These are phyloP conservation scores for Zaprionus lachaisei DNA, from an alignment of 1,140 invertebrate genomes.

Conservation along the genomic window DNA sequence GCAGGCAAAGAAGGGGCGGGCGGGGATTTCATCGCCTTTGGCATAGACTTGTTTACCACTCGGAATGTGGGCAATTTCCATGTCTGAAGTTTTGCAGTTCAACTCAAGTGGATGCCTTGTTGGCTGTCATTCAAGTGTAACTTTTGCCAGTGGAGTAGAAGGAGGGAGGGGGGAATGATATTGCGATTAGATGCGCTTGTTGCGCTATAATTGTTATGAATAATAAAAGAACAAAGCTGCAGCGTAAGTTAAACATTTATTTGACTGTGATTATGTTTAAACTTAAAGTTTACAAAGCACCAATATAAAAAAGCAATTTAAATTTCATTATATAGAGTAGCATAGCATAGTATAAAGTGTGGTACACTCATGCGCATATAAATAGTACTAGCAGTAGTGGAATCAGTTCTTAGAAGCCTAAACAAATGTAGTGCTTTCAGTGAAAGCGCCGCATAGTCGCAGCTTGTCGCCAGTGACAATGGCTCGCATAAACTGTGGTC, in stretches of 20 bases:
- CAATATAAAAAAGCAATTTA: conserved; percentile 16
- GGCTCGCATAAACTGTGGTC: conserved; percentile 80
- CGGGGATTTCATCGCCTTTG: conserved; percentile 9
- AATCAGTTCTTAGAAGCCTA: conserved; percentile 31
- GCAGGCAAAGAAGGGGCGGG: conserved; percentile 3
- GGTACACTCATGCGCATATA: background rate
- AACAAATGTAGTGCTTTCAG: conserved; percentile 79
- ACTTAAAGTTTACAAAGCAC: conserved; percentile 37
- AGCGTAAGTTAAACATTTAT: background rate
- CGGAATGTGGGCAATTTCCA: conserved; percentile 58
- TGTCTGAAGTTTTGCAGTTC: conserved; percentile 53
- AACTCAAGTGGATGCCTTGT: conserved; percentile 44
- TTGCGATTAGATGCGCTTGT: conserved; percentile 24
- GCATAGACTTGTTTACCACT: conserved; percentile 37
- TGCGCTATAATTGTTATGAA: conserved; percentile 30
- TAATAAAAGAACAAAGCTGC: conserved; percentile 1
- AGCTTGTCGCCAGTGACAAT: conserved; percentile 76
- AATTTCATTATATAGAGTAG: background rate
- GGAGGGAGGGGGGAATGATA: conserved; percentile 1
- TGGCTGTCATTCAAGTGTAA: conserved; percentile 47
- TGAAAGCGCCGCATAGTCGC: conserved; percentile 81
- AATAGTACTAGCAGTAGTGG: conserved; percentile 5
- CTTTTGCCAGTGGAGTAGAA: background rate
- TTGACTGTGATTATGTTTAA: conserved; percentile 23
- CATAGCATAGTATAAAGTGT: background rate